Conservation (phyloP, 2,797 vertebrate genomes). For the Mormyrops boulengeri region DNA sequence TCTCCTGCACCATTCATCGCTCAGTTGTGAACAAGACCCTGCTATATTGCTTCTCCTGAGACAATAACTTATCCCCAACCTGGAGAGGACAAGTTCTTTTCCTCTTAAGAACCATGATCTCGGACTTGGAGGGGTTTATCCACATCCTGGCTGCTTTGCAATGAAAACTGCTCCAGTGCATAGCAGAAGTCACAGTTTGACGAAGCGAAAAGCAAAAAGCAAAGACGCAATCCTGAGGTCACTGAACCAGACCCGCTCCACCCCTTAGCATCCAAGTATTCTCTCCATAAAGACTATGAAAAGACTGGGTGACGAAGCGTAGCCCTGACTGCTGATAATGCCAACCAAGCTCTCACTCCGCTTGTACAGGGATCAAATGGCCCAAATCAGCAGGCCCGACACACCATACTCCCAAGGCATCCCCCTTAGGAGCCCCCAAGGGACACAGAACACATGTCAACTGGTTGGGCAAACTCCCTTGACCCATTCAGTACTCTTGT, state of each 20-base stretch:
- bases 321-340: neutral
- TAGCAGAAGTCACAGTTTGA: neutral
- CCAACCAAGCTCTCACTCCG: neutral
- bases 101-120: neutral
- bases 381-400: too few relatives aligned
- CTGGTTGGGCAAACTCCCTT: too few relatives aligned
- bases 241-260: neutral
- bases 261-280: neutral
- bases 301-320: neutral
- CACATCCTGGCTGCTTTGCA: neutral
- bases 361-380: neutral
- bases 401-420: too few relatives aligned
- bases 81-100: neutral
- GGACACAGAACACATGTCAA: too few relatives aligned
- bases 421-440: too few relatives aligned
- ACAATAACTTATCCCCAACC: neutral
- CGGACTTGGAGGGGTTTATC: neutral
- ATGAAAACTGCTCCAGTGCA: neutral
- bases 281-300: neutral
- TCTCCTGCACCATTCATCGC: neutral
- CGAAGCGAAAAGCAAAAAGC: neutral
- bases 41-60: neutral
- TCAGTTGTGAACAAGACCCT: neutral
- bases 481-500: too few relatives aligned
- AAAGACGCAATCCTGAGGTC: too few relatives aligned